Evolutionary conservation across 2,888 invertebrate genomes (phyloP).

Genomic region (Limnephilus lunatus): DNA sequence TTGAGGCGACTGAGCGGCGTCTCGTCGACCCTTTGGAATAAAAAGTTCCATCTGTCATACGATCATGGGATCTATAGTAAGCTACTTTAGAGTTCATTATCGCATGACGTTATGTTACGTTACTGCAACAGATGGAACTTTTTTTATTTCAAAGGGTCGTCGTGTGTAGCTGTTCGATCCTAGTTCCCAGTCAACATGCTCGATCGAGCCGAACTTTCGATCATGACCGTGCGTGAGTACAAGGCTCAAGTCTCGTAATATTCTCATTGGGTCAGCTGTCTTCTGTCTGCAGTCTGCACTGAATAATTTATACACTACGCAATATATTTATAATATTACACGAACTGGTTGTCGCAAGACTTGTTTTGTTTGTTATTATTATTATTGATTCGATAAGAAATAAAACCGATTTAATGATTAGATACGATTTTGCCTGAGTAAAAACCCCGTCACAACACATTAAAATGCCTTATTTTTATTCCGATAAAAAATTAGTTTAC

Average conservation of each 20-base stretch:
- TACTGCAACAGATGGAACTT: too few species aligned
- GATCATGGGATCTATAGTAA: too few species aligned
- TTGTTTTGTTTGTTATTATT: not conserved
- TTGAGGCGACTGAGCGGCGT: too few species aligned
- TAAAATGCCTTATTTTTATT: not conserved
- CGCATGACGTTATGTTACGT: too few species aligned
- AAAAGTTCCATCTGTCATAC: too few species aligned
- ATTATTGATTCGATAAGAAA: not conserved
- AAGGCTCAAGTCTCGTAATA: not conserved
- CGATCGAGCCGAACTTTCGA: too few species aligned
- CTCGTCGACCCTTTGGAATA: too few species aligned
- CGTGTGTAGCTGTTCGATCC: too few species aligned
- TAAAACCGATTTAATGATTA: not conserved
- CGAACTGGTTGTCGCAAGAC: not conserved
- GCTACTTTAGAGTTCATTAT: too few species aligned
- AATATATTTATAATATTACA: not conserved
- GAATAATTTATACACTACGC: not conserved
- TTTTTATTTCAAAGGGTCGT: too few species aligned
- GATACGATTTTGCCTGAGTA: not conserved
- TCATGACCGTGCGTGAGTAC: too few species aligned
- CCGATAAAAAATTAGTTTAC: not conserved
- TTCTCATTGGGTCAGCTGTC: slow-evolving; percentile 8
- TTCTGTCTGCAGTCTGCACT: slow-evolving; percentile 14
- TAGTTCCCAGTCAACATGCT: too few species aligned
- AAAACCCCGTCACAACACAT: not conserved